Evolutionary conservation across 2,797 vertebrate species (phyloP).

Genomic region (Myotis daubentonii): DNA sequence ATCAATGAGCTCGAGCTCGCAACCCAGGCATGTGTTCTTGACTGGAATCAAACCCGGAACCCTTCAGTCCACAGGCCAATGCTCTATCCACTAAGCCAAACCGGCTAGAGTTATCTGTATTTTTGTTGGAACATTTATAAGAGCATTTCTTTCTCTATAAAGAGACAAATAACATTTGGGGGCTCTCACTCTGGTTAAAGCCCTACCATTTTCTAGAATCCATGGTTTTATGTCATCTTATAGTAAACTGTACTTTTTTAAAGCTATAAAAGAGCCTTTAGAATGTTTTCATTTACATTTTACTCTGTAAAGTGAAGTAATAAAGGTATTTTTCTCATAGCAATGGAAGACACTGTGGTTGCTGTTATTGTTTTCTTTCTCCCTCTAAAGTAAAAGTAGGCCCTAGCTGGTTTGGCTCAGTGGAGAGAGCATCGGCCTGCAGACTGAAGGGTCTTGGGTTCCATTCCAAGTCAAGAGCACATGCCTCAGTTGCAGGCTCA

Average conservation of each 20-base stretch:
- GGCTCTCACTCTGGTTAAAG: conserved; percentile 27
- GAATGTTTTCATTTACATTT: conserved; percentile 51
- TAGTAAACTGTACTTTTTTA: conserved; percentile 20
- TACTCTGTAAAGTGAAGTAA: conserved; percentile 31
- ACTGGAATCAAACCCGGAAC: no score
- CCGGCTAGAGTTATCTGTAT: neutral
- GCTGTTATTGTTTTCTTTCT: neutral
- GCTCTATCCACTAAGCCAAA: no score
- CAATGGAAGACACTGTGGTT: neutral
- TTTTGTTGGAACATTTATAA: conserved; percentile 22
- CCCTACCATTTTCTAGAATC: neutral
- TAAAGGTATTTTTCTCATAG: conserved; percentile 33
- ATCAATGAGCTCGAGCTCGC: no score
- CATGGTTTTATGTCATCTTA: conserved; percentile 26
- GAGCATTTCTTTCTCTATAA: neutral
- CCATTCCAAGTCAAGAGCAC: no score
- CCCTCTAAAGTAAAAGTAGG: neutral
- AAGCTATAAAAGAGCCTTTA: neutral
- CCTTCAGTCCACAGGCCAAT: no score
- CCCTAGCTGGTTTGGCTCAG: neutral
- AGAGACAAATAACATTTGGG: conserved; percentile 1
- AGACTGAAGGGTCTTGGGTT: no score
- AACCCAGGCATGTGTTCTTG: no score
- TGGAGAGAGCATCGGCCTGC: neutral
- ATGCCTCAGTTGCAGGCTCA: no score